Evolutionary conservation across 2,888 invertebrate species (phyloP), one percentile per base, ranked within the genome.

Genomic region (Lepidochrysops patricia): DNA sequence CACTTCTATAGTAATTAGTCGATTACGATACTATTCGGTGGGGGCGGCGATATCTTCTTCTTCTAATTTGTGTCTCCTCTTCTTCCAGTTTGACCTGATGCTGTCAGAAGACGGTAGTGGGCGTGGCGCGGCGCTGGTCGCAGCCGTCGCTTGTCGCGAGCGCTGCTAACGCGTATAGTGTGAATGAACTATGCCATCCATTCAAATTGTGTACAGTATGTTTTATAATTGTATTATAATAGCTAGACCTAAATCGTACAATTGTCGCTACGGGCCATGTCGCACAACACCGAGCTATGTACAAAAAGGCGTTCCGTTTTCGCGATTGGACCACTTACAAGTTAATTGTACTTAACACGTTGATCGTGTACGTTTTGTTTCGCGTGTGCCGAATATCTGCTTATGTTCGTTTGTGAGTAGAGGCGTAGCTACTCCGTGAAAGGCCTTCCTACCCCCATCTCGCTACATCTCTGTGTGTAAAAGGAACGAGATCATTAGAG

Each of bases 41-140:
- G n/a, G 3, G 32, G 9, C 32, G 3, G 12, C 2, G 12, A 12
- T 35, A 13, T 5, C 3, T 37, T 15, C 9, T 15, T 1, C 19
- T 9, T 15, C 43, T 19, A 19, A 43, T 43, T 9, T 19, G 23
- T 32, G 12, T 35, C 25, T 54, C 57, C 58, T 64, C 66, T 66
- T 71, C 49, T 91, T 92, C 7, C 91, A 96, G 93, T 98, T 97
- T 80, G 95, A 96, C 80, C 90, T 98, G 70, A 97, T 97, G 97
- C 86, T 98, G 61, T 97, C 97, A 0, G 97, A 98, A 80, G 98
- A 98, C 79, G 98, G 98, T 57, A 97, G 97, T 73, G 98, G 98
- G n/a, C 93, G 97, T 72, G 98, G 98, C 27, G 98, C 98, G 58
- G 98, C 98, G 62, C 87, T 98, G 59, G 97, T 98, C 12, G 98